Percentiles rank a stretch among this genome's conserved stretches.
Conservation (phyloP, 2,888 invertebrate species). For the Xylota sylvarum region DNA sequence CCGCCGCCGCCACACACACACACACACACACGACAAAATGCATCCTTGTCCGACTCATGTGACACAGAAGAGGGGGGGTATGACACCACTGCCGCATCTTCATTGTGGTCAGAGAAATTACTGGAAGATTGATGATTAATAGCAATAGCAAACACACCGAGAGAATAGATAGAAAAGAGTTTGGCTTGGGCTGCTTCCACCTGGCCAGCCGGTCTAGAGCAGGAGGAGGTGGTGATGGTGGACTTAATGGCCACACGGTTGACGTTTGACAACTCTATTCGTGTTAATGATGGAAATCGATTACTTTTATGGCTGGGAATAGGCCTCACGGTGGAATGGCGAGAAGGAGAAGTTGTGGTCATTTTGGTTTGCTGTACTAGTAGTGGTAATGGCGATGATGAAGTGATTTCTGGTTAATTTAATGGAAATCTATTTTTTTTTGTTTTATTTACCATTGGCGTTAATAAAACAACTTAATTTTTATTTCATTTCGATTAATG, state of each 20-base stretch:
- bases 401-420: constrained; percentile 77
- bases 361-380: constrained; percentile 7
- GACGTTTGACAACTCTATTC: constrained; percentile 76
- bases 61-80: neutral
- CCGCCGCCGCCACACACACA: neutral
- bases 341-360: constrained; percentile 27
- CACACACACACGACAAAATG: neutral
- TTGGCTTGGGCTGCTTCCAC: constrained; percentile 25
- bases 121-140: constrained; percentile 60
- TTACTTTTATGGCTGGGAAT: constrained; percentile 54
- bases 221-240: constrained; percentile 37
- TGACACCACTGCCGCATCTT: constrained; percentile 38
- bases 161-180: constrained; percentile 22
- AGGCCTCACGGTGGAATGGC: constrained; percentile 28
- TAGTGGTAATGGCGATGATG: constrained; percentile 43
- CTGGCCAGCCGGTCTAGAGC: neutral
- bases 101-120: constrained; percentile 28
- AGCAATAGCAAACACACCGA: constrained; percentile 37
- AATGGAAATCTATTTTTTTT: constrained; percentile 64
- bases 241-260: constrained; percentile 65
- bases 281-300: constrained; percentile 75
- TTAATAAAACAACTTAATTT: constrained; percentile 68
- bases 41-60: constrained; percentile 37
- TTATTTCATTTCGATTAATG: constrained; percentile 71
- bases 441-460: constrained; percentile 56